Conservation (phyloP, 2,113 vertebrate genomes). For the Trinectes maculatus region DNA sequence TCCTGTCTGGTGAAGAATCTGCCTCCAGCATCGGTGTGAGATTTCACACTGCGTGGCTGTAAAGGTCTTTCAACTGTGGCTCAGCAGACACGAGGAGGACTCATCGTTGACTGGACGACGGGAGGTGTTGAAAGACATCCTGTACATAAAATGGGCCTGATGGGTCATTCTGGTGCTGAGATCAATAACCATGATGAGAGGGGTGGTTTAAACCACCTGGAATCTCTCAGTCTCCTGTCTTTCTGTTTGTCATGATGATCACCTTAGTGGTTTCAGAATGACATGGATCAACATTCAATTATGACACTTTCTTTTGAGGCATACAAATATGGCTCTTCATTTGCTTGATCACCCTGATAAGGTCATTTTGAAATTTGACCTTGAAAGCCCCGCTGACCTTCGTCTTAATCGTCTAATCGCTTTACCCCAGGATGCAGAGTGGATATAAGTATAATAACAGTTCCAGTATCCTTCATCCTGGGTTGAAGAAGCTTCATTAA, state of each 20-base stretch:
- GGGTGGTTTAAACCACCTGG: too few species aligned
- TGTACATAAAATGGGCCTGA: slow-evolving; percentile 22
- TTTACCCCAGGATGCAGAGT: slow-evolving; percentile 1
- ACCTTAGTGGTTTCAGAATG: background rate
- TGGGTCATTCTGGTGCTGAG: slow-evolving; percentile 6
- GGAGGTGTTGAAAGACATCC: slow-evolving; percentile 23
- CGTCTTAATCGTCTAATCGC: background rate
- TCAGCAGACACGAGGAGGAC: slow-evolving; percentile 1
- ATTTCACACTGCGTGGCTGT: too few species aligned
- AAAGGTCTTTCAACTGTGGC: too few species aligned
- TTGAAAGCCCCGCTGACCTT: slow-evolving; percentile 1
- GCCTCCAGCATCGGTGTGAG: background rate
- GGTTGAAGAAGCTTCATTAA: background rate
- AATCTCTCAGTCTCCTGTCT: too few species aligned
- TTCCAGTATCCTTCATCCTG: background rate
- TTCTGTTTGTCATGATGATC: too few species aligned
- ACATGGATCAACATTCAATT: background rate
- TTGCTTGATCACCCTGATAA: background rate
- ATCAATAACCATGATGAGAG: background rate
- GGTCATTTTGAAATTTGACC: background rate
- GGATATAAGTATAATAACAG: slow-evolving; percentile 16
- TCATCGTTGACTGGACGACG: too few species aligned
- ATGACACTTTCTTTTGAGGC: background rate
- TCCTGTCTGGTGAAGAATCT: background rate
- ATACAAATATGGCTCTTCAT: background rate